Percentiles rank a stretch among this genome's conserved stretches.
Conservation (phyloP, 2,797 vertebrate genomes). For the Brotula barbata region DNA sequence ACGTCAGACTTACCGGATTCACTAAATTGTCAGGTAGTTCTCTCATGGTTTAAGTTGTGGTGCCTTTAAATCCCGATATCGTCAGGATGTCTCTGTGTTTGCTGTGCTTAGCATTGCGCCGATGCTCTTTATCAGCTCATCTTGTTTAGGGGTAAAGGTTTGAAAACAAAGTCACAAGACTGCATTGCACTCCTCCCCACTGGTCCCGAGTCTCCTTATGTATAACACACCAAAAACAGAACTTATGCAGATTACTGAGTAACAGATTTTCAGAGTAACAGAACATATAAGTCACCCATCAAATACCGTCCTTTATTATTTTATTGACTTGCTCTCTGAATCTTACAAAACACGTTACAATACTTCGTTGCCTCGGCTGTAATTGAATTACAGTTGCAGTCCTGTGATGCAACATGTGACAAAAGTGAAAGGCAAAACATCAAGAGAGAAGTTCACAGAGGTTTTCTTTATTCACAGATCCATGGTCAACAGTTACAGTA, state of each 20-base stretch:
- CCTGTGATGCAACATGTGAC: neutral
- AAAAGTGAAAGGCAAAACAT: constrained; percentile 4
- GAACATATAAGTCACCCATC: neutral
- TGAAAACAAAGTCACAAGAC: constrained; percentile 61
- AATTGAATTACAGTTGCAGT: too few species aligned
- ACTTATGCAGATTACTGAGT: neutral
- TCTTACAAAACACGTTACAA: neutral
- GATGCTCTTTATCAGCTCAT: constrained; percentile 33
- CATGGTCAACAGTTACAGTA: constrained; percentile 72
- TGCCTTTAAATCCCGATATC: neutral
- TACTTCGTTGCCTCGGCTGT: neutral
- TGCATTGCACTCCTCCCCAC: constrained; percentile 29
- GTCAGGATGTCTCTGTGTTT: neutral
- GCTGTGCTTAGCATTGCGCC: neutral
- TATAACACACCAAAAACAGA: neutral
- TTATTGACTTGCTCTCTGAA: constrained; percentile 12
- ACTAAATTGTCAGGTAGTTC: constrained; percentile 15
- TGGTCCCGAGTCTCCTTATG: too few species aligned
- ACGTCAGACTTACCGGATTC: constrained; percentile 46
- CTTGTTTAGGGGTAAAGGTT: constrained; percentile 59
- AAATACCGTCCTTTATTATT: neutral
- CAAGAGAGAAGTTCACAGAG: constrained; percentile 36
- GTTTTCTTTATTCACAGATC: constrained; percentile 74
- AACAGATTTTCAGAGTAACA: neutral
- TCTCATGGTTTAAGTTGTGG: constrained; percentile 38